Conservation (phyloP, 2,797 vertebrate genomes). For the Phrynocephalus guinanensis region DNA sequence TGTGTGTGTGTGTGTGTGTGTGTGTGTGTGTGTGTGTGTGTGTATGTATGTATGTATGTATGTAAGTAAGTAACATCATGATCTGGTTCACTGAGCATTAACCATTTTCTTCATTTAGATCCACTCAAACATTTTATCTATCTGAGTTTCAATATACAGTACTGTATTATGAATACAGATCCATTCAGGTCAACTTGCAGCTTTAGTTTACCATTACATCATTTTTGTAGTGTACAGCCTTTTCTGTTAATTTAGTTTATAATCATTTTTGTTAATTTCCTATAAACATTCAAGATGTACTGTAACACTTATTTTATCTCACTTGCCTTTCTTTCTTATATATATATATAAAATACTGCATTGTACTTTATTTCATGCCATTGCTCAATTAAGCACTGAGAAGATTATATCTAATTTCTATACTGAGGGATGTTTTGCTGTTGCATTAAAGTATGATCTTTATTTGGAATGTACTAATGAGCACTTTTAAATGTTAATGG, state of each 20-base stretch:
- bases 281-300: conserved; percentile 50
- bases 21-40: background rate
- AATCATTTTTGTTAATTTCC: conserved; percentile 56
- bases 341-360: conserved; percentile 62
- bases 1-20: background rate
- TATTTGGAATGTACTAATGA: conserved; percentile 49
- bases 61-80: background rate
- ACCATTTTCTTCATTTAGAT: conserved; percentile 55
- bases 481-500: conserved; percentile 44
- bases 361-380: conserved; percentile 65
- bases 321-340: conserved; percentile 30
- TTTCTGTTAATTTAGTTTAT: background rate
- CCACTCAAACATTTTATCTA: conserved; percentile 48
- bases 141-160: conserved; percentile 52
- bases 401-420: conserved; percentile 11
- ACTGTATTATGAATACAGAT: conserved; percentile 62
- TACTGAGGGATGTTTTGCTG: conserved; percentile 57
- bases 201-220: conserved; percentile 57
- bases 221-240: conserved; percentile 17
- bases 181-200: conserved; percentile 47
- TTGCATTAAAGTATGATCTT: conserved; percentile 48
- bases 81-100: conserved; percentile 56
- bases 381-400: conserved; percentile 54
- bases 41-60: background rate
- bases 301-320: conserved; percentile 55